Evolutionary conservation across 2,888 invertebrate species (phyloP).

Genomic region (Notodonta dromedarius): DNA sequence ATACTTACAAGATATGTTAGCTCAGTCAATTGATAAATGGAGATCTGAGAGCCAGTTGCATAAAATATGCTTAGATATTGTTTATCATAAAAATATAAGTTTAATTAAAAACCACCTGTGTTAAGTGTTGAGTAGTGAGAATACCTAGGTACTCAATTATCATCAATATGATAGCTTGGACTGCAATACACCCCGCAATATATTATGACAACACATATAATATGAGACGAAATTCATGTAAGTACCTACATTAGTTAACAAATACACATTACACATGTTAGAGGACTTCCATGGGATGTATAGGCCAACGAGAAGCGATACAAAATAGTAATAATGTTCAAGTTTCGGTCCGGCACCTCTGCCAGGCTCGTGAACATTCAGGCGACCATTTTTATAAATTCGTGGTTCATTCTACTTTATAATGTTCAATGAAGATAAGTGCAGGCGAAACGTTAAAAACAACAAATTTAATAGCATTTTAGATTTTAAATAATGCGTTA

Average conservation of each 20-base stretch:
- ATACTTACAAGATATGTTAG: not conserved
- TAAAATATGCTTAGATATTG: conserved; percentile 1
- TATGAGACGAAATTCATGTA: conserved; percentile 21
- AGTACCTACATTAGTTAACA: conserved; percentile 15
- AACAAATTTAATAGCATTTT: no score
- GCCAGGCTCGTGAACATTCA: no score
- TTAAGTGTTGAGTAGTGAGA: not conserved
- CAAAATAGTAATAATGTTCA: no score
- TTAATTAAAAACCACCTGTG: not conserved
- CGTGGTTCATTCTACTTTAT: no score
- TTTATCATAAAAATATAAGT: not conserved
- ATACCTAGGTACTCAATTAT: not conserved
- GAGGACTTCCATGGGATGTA: no score
- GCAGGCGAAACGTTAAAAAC: no score
- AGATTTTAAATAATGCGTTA: no score
- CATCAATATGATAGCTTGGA: conserved; percentile 24
- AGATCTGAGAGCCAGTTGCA: not conserved
- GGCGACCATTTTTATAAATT: no score
- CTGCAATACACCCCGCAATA: conserved; percentile 24
- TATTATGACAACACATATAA: conserved; percentile 18
- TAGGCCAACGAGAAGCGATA: no score
- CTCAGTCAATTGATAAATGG: not conserved
- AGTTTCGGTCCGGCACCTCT: no score
- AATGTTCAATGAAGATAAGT: no score
- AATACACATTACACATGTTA: not conserved